These are phyloP conservation scores for Callaeas wilsoni DNA, from an alignment of 2,113 vertebrate genomes.

Conservation along the genomic window DNA sequence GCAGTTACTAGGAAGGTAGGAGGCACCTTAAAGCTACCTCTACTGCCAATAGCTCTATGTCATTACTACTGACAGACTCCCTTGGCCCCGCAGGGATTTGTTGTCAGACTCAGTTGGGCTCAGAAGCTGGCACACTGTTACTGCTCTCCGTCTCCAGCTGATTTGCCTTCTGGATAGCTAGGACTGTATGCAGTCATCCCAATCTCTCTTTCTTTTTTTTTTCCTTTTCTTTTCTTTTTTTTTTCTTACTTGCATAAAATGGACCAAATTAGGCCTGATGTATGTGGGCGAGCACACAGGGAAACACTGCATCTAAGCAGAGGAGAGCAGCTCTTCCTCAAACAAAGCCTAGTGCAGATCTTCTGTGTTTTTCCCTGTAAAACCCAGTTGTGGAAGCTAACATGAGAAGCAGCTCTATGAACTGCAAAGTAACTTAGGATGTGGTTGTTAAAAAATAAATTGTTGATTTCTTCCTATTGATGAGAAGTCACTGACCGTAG, in stretches of 20 bases:
- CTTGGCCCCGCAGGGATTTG: background rate
- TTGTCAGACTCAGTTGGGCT: conserved; percentile 26
- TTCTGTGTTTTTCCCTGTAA: background rate
- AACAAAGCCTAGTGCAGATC: background rate
- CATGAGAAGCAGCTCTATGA: background rate
- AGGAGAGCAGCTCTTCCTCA: background rate
- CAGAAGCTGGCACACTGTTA: conserved; percentile 1
- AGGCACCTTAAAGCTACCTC: conserved; percentile 1
- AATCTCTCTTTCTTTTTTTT: background rate
- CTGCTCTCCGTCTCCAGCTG: background rate
- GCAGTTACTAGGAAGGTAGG: background rate
- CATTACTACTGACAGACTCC: conserved; percentile 11
- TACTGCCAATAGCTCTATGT: background rate
- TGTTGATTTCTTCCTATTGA: background rate
- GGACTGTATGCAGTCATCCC: background rate
- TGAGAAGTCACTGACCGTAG: background rate
- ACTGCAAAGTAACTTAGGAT: background rate
- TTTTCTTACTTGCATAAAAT: background rate
- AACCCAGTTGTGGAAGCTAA: background rate
- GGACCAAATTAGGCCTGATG: background rate
- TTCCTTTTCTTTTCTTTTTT: no score
- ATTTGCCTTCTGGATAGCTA: conserved; percentile 21
- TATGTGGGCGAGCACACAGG: background rate
- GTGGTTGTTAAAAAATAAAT: background rate
- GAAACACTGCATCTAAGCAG: background rate